Evolutionary conservation across 2,113 vertebrate species (phyloP).

Genomic region (Myotis lucifugus): DNA sequence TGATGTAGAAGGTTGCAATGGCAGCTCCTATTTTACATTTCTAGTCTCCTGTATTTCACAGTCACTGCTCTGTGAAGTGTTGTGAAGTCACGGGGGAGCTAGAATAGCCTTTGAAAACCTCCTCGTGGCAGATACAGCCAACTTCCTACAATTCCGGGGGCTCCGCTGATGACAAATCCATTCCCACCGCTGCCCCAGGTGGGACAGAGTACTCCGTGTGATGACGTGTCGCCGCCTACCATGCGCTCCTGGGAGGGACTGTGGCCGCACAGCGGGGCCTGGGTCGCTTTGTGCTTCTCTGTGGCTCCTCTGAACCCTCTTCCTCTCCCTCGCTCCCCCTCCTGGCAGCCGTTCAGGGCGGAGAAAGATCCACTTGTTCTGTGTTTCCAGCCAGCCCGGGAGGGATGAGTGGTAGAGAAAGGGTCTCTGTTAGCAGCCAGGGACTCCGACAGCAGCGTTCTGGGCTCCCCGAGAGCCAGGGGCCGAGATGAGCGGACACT

Average conservation of each 20-base stretch:
- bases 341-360: conserved; percentile 74
- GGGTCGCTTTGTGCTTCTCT: conserved; percentile 60
- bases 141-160: not conserved
- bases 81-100: not conserved
- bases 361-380: conserved; percentile 81
- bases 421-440: conserved; percentile 77
- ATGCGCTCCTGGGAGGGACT: conserved; percentile 46
- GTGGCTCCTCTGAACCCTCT: conserved; percentile 66
- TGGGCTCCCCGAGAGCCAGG: conserved; percentile 45
- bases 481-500: not conserved
- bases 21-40: conserved; percentile 34
- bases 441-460: conserved; percentile 49
- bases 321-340: conserved; percentile 63
- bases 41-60: conserved; percentile 23
- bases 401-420: conserved; percentile 78
- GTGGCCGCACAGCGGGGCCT: conserved; percentile 44
- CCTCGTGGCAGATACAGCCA: not conserved
- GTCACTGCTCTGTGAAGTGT: conserved; percentile 1
- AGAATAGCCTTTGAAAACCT: conserved; percentile 15
- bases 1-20: conserved; percentile 4
- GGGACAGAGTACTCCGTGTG: not conserved
- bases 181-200: conserved; percentile 17
- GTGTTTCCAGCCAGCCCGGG: conserved; percentile 75
- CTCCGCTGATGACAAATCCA: conserved; percentile 2
- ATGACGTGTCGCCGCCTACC: not conserved